Conservation (phyloP, 2,888 invertebrate species). For the Parnassius orleans region DNA sequence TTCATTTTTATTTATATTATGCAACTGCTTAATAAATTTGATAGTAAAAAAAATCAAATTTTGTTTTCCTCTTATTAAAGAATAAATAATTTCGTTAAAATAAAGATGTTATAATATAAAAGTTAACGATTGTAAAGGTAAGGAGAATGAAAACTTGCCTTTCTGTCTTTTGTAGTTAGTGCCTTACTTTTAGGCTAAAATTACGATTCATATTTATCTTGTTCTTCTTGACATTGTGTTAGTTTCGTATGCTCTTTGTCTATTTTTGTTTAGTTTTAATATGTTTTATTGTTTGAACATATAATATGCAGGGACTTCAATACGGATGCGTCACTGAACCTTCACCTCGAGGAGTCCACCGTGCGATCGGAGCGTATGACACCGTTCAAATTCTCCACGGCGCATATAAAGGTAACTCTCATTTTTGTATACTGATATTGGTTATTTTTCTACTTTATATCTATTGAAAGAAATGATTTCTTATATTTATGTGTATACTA, state of each 20-base stretch:
- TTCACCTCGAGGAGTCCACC: conserved; percentile 80
- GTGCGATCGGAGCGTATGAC: conserved; percentile 87
- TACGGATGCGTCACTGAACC: conserved; percentile 79
- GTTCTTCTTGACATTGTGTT: neutral
- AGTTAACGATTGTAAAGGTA: too few species aligned
- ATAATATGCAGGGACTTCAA: conserved; percentile 59
- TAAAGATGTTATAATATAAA: too few species aligned
- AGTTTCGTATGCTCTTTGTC: neutral
- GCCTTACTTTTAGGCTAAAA: neutral
- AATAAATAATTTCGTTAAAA: too few species aligned
- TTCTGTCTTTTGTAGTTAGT: neutral
- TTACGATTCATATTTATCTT: neutral
- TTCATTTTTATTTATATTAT: neutral
- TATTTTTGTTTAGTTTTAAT: neutral
- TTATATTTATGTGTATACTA: too few species aligned
- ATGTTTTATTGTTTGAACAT: neutral
- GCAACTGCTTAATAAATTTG: neutral
- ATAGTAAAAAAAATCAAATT: too few species aligned
- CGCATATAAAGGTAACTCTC: conserved; percentile 84
- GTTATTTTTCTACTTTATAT: too few species aligned
- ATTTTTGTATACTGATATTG: too few species aligned
- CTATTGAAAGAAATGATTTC: too few species aligned
- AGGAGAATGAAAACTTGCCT: neutral
- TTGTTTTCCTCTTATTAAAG: neutral
- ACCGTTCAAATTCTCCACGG: conserved; percentile 90